Percentiles rank a stretch among this genome's conserved stretches.
phyloP scores from a whole-genome alignment of 2,113 vertebrate species.

The Rattus rattus region DNA sequence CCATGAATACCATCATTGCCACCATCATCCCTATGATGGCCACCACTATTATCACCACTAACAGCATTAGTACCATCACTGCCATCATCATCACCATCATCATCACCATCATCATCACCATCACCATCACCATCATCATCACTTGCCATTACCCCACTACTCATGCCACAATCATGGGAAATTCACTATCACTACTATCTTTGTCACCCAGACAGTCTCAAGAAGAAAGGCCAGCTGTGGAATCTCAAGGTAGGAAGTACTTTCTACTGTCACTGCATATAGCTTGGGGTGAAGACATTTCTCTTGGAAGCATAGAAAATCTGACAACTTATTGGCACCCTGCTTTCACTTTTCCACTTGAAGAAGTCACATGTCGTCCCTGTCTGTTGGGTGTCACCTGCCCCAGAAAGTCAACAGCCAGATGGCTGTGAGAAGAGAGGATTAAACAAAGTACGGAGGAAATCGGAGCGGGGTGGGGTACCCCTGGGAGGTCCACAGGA shows the following conservation, averaged over 20 bases:
- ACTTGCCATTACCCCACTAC: not conserved
- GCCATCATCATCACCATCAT: rapidly evolving
- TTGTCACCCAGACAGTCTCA: not conserved
- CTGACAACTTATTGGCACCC: not conserved
- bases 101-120: rapidly evolving
- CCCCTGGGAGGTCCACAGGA: rapidly evolving
- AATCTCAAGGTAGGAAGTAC: rapidly evolving
- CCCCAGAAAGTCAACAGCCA: not conserved
- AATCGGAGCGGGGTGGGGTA: not conserved
- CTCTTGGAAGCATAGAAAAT: not conserved
- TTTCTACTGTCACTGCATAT: not conserved
- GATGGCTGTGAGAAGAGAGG: too few species aligned
- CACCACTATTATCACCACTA: rapidly evolving
- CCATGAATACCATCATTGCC: rapidly evolving
- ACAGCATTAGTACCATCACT: rapidly evolving
- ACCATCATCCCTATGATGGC: rapidly evolving
- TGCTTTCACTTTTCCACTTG: not conserved
- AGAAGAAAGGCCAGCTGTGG: not conserved
- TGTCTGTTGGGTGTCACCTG: rapidly evolving
- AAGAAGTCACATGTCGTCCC: not conserved
- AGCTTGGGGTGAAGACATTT: not conserved
- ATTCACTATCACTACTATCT: rapidly evolving
- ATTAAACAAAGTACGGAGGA: too few species aligned
- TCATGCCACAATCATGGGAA: rapidly evolving
- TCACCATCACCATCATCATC: rapidly evolving